Evolutionary conservation across 2,888 invertebrate species (phyloP), one percentile per base, ranked within the genome.

Genomic region (Chrysomela aeneicollis): DNA sequence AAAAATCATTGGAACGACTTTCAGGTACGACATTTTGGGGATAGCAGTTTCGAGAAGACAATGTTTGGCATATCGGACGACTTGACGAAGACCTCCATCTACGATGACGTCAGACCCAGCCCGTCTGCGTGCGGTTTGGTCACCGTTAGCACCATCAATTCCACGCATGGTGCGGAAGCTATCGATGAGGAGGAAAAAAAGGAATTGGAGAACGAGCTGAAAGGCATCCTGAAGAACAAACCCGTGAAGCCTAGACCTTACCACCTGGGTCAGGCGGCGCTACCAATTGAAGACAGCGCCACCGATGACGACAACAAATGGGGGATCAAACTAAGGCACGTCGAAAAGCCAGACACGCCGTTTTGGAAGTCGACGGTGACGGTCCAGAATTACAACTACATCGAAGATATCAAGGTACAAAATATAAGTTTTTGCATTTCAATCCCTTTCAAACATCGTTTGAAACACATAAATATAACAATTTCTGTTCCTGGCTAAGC

Each of bases 161-260:
- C 82, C 71, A 81, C 54, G 9, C 63, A 71, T 15, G 68, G 50
- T 58, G 60, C 15, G 67, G 72, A 70, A 60, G 61, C 53, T 59
- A 67, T 63, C 42, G 71, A 74, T 57, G 72, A 77, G 30, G 79
- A 76, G 6, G 74, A 73, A 61, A 70, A 70, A 22, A 74, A 76
- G 6, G 59, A 61, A 19, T 59, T 65, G 4, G 81, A 81, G 18
- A 77, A 69, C 52, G 82, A 82, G 61, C 87, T 90, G 77, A 88
- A 89, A 74, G 89, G 91, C 74, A 91, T 91, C 82, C 84, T 91
- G 76, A 91, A 91, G 82, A 91, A 91, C 76, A 91, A 90, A 82
- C 89, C 90, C 54, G 84, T 88, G 47, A 90, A 90, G 79, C 91
- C 91, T 76, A 90, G 87, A 80, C 90, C 91, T 73, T 91, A 91